A percentile compares a stretch with the other conserved stretches of the same genome.
phyloP scores from a whole-genome alignment of 2,888 invertebrate species.

The Amiota mariae region DNA sequence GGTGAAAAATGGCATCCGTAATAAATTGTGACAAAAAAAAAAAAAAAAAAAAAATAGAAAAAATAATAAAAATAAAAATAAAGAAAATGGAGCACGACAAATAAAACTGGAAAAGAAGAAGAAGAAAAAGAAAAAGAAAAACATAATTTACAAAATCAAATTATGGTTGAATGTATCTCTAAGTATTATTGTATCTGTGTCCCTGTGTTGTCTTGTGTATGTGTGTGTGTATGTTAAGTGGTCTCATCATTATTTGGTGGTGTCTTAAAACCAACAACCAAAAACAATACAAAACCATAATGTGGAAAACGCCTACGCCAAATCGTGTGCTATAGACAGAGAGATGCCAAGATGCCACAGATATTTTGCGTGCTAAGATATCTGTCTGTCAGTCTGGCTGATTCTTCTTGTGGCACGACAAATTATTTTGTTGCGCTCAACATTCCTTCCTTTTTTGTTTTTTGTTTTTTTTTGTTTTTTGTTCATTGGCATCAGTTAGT shows the following conservation, averaged over 20 bases:
- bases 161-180: background rate
- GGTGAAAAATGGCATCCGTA: conserved; percentile 8
- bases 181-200: conserved; percentile 16
- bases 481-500: background rate
- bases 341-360: no score
- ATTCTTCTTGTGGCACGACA: conserved; percentile 20
- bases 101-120: conserved; percentile 23
- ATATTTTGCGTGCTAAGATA: conserved; percentile 1
- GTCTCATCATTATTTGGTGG: conserved; percentile 36
- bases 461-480: background rate
- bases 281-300: background rate
- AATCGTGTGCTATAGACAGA: background rate
- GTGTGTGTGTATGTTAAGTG: conserved; percentile 23
- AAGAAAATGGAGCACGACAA: conserved; percentile 29
- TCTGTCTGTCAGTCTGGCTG: background rate
- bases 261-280: conserved; percentile 40
- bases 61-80: conserved; percentile 27
- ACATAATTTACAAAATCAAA: background rate
- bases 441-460: conserved; percentile 8
- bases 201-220: conserved; percentile 2
- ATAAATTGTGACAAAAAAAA: conserved; percentile 15
- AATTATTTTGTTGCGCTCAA: conserved; percentile 27
- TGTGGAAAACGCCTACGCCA: background rate
- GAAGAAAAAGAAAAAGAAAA: conserved; percentile 27
- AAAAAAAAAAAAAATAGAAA: background rate